Evolutionary conservation across 2,113 vertebrate species (phyloP).

Genomic region (Pungitius pungitius): DNA sequence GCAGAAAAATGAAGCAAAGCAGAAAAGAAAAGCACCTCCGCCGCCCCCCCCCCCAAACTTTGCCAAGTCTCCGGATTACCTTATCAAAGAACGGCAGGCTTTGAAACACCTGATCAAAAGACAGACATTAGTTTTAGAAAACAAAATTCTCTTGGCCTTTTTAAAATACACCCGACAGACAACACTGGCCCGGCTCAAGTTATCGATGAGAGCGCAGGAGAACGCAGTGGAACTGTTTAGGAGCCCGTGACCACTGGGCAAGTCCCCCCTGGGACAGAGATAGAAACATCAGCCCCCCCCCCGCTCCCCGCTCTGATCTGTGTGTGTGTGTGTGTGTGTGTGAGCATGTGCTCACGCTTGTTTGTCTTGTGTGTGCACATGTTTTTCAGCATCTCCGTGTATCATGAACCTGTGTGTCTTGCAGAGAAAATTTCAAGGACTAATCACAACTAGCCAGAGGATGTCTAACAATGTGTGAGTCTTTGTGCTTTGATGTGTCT

Average conservation of each 20-base stretch:
- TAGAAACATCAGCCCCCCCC: slow-evolving; percentile 57
- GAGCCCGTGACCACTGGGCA: slow-evolving; percentile 72
- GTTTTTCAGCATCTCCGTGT: slow-evolving; percentile 36
- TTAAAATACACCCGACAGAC: slow-evolving; percentile 59
- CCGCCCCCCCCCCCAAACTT: slow-evolving; percentile 55
- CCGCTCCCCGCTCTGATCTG: slow-evolving; percentile 35
- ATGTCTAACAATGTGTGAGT: slow-evolving; percentile 36
- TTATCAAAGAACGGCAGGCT: slow-evolving; percentile 74
- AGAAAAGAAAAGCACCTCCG: slow-evolving; percentile 55
- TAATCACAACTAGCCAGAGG: slow-evolving; percentile 41
- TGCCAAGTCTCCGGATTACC: slow-evolving; percentile 72
- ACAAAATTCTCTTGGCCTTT: slow-evolving; percentile 64
- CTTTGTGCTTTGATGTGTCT: slow-evolving; percentile 15
- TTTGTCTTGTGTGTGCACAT: slow-evolving; percentile 24
- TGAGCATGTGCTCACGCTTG: slow-evolving; percentile 24
- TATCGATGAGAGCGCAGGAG: slow-evolving; percentile 46
- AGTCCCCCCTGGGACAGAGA: slow-evolving; percentile 65
- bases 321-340: slow-evolving; percentile 19
- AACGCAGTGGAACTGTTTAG: slow-evolving; percentile 47
- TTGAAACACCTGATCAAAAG: slow-evolving; percentile 71
- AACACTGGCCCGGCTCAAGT: slow-evolving; percentile 34
- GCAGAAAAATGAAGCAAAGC: slow-evolving; percentile 69
- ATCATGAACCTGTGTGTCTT: slow-evolving; percentile 38
- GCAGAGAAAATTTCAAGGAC: slow-evolving; percentile 54
- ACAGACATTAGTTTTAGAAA: slow-evolving; percentile 66